Evolutionary conservation across 2,888 invertebrate species (phyloP).

Genomic region (Noctua janthe): DNA sequence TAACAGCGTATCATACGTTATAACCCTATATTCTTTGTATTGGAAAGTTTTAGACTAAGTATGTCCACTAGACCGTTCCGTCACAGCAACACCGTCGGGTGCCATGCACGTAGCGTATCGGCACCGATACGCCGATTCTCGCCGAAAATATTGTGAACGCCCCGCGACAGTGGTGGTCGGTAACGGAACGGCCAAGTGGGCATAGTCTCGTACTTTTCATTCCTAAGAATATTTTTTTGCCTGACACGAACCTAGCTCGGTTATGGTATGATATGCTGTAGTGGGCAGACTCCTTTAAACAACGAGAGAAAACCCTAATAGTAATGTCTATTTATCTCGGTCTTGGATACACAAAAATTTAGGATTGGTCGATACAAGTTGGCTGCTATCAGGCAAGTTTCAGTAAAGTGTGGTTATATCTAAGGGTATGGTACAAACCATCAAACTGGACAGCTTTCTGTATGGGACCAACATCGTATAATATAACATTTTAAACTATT

Average conservation of each 20-base stretch:
- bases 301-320: background rate
- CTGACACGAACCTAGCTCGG: background rate
- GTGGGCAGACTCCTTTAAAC: background rate
- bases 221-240: background rate
- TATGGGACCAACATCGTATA: background rate
- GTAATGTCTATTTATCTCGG: slow-evolving; percentile 1
- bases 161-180: background rate
- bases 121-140: background rate
- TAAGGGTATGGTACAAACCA: background rate
- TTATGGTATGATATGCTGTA: background rate
- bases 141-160: background rate
- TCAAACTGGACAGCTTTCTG: background rate
- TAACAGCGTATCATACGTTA: background rate
- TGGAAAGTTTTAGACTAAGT: background rate
- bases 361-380: background rate
- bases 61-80: background rate
- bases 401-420: too few relatives aligned
- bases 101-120: background rate
- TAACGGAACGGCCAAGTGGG: background rate
- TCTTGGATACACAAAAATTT: background rate
- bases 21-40: background rate
- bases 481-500: too few relatives aligned
- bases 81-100: too few relatives aligned
- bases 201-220: background rate
- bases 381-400: background rate